Evolutionary conservation across 2,888 invertebrate species (phyloP).

Genomic region (Amblyjoppa proteus): DNA sequence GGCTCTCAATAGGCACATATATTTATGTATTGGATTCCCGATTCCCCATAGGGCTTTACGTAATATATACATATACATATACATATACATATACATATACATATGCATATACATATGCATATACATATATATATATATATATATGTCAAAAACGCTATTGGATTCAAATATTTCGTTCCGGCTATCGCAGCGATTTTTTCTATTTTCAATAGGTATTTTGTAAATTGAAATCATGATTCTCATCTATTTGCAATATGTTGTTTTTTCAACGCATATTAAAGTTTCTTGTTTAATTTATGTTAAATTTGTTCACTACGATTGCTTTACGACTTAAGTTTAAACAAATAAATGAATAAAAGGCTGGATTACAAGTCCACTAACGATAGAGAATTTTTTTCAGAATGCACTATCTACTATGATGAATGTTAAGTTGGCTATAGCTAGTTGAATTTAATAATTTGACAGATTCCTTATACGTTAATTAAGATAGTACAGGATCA

Average conservation of each 20-base stretch:
- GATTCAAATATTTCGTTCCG: background rate
- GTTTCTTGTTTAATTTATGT: background rate
- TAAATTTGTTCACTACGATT: background rate
- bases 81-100: background rate
- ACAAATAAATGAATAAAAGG: background rate
- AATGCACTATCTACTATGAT: background rate
- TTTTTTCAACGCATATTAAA: too few species aligned
- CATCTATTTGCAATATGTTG: too few species aligned
- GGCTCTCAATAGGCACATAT: background rate
- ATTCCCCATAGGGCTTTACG: background rate
- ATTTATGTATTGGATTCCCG: background rate
- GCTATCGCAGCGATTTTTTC: too few species aligned
- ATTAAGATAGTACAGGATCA: background rate
- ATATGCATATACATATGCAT: background rate
- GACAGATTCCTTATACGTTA: background rate
- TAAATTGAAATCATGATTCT: too few species aligned
- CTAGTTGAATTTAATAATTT: background rate
- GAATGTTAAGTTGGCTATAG: background rate
- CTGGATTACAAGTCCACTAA: background rate
- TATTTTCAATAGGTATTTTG: too few species aligned
- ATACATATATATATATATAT: background rate
- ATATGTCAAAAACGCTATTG: background rate
- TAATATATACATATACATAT: background rate
- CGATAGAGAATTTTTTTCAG: background rate
- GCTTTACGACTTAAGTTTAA: too few species aligned